These are phyloP conservation scores for Lepas anatifera DNA, from an alignment of 2,888 invertebrate species.

Conservation along the genomic window DNA sequence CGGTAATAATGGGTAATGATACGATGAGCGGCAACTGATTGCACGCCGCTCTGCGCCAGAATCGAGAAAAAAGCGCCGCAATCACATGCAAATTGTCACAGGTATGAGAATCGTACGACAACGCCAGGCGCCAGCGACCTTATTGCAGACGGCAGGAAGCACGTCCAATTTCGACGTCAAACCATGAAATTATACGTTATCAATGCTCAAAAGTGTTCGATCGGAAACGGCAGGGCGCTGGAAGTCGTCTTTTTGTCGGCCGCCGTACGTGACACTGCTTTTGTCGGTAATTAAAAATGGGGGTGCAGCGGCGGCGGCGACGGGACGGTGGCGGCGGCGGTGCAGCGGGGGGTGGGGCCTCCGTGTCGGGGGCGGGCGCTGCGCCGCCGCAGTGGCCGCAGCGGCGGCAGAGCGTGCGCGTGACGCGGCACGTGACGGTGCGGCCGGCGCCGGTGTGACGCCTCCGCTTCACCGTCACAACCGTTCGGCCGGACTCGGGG, in stretches of 20 bases:
- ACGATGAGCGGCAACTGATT: conserved; percentile 12
- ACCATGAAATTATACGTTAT: conserved; percentile 10
- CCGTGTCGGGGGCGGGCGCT: background rate
- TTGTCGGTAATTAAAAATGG: conserved; percentile 2
- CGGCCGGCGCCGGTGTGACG: background rate
- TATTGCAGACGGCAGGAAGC: background rate
- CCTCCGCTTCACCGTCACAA: no score
- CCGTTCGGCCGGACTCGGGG: background rate
- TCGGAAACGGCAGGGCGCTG: background rate
- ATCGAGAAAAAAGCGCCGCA: conserved; percentile 1
- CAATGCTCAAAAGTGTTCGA: background rate
- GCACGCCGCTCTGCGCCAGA: conserved; percentile 1
- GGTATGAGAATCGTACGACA: background rate
- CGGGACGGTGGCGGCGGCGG: background rate
- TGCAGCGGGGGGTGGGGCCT: background rate
- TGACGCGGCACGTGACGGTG: conserved; percentile 4
- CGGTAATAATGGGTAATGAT: conserved; percentile 9
- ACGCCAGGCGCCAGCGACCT: background rate
- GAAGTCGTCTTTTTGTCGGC: conserved; percentile 9
- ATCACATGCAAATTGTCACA: conserved; percentile 6
- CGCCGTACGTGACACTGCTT: background rate
- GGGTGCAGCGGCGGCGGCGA: background rate
- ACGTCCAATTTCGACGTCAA: background rate
- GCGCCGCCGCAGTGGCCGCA: background rate
- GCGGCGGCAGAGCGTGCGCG: background rate